Evolutionary conservation across 2,888 invertebrate genomes (phyloP).

Genomic region (Dynastes hyllus): DNA sequence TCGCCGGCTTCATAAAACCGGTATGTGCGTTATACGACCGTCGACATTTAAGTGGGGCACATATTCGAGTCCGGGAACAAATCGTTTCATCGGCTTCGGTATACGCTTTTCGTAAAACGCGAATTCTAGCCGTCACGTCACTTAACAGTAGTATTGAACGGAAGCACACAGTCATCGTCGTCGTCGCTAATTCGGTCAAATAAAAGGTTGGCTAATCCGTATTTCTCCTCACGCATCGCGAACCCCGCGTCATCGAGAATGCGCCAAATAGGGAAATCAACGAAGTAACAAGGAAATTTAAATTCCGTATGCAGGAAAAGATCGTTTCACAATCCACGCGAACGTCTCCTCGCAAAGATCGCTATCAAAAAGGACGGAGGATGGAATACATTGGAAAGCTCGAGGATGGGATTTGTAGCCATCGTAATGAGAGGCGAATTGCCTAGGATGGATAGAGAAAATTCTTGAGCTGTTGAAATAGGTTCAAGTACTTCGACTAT

Average conservation of each 20-base stretch:
- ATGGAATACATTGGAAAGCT: background rate
- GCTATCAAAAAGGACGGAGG: background rate
- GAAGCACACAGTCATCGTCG: constrained; percentile 15
- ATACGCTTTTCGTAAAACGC: background rate
- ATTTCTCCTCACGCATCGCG: background rate
- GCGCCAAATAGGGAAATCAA: constrained; percentile 21
- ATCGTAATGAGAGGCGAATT: background rate
- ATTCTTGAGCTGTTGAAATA: no score
- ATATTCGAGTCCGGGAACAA: no score
- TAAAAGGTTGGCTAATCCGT: constrained; percentile 21
- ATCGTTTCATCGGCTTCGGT: background rate
- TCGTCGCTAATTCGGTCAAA: constrained; percentile 15
- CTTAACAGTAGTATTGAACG: background rate
- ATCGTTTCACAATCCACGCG: constrained; percentile 29
- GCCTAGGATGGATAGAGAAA: no score
- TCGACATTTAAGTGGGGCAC: no score
- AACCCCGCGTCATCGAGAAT: background rate
- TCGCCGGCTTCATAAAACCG: no score
- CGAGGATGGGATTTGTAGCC: background rate
- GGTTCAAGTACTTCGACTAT: no score
- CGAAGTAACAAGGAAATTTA: constrained; percentile 40
- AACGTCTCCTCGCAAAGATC: constrained; percentile 7
- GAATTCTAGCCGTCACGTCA: background rate
- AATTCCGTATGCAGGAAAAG: constrained; percentile 41
- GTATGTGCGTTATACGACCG: no score